A percentile compares a stretch with the other conserved stretches of the same genome.
These are phyloP conservation scores for Kryptopterus vitreolus DNA, from an alignment of 2,797 vertebrate species.

Conservation along the genomic window DNA sequence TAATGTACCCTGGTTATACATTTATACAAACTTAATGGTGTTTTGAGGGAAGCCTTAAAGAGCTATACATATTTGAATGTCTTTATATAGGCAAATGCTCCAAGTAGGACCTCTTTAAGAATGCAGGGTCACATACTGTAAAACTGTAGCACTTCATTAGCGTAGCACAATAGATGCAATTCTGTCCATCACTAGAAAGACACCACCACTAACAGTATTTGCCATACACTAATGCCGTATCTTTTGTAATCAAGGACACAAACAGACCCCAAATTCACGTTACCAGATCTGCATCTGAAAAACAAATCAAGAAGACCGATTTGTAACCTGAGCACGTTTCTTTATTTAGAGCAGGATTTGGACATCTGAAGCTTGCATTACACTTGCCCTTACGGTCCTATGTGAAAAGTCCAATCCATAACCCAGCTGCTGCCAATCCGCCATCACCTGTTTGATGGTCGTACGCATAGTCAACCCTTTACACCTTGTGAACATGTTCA, in stretches of 20 bases:
- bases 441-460: conserved; percentile 47
- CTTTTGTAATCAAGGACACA: not conserved
- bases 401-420: conserved; percentile 30
- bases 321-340: not conserved
- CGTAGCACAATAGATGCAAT: not conserved
- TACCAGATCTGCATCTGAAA: not conserved
- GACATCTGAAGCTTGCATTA: not conserved
- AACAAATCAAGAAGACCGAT: conserved; percentile 17
- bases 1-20: not conserved
- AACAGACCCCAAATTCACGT: not conserved
- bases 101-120: not conserved
- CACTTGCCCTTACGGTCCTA: not conserved
- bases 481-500: conserved; percentile 37
- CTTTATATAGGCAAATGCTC: no score
- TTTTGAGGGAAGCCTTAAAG: not conserved
- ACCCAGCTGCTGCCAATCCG: conserved; percentile 59
- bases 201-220: not conserved
- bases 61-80: not conserved
- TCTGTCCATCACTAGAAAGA: not conserved
- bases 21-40: not conserved
- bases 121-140: not conserved
- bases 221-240: not conserved
- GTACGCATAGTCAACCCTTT: not conserved
- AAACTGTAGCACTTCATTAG: not conserved
- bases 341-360: conserved; percentile 2